A percentile compares a stretch with the other conserved stretches of the same genome.
Evolutionary conservation across 2,113 vertebrate species (phyloP).

Genomic region (Lanius ludovicianus): DNA sequence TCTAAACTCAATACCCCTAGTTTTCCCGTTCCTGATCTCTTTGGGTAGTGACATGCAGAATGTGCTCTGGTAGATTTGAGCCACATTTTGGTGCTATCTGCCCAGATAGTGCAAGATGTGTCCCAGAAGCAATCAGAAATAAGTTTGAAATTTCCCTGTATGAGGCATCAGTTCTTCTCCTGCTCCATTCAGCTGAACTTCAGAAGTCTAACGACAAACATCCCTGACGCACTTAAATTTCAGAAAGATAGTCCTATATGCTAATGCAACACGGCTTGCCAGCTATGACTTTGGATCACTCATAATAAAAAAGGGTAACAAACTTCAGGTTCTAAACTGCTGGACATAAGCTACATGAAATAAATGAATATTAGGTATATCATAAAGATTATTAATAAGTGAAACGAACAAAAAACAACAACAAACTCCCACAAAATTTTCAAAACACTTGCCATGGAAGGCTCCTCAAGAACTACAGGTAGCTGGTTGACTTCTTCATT

Average conservation of each 20-base stretch:
- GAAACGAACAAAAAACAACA: neutral
- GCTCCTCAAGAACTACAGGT: conserved; percentile 70
- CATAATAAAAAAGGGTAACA: neutral
- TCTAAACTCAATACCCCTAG: neutral
- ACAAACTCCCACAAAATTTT: neutral
- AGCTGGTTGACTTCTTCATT: conserved; percentile 69
- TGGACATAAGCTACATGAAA: neutral
- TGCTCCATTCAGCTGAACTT: neutral
- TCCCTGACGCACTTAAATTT: neutral
- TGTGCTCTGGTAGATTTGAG: neutral
- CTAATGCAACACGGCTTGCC: neutral
- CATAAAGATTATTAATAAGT: neutral
- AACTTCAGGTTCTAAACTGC: neutral
- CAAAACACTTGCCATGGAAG: conserved; percentile 69
- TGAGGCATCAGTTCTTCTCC: neutral
- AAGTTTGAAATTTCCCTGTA: neutral
- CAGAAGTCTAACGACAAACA: neutral
- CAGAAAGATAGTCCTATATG: neutral
- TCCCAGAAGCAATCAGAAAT: neutral
- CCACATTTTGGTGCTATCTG: neutral
- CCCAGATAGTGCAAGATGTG: neutral
- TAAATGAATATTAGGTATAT: neutral
- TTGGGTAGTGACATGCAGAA: neutral
- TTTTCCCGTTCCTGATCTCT: neutral
- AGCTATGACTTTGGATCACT: neutral